Base-by-base conservation (phyloP, 2,113 vertebrate genomes). In the Cynopterus brachyotis region DNA sequence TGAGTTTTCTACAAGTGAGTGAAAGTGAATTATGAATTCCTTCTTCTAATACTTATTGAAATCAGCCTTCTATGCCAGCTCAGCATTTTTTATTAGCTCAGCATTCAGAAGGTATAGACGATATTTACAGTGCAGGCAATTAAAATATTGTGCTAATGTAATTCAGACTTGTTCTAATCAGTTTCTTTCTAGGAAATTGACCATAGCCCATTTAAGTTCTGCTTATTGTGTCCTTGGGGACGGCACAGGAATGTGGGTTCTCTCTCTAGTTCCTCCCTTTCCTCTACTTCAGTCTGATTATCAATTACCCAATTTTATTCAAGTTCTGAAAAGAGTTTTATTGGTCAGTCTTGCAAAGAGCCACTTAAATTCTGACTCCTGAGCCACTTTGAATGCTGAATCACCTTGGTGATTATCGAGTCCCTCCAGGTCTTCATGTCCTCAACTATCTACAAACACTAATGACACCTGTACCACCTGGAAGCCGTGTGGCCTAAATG, bases 381-480 rank as follows among this genome's bases (percentile, higher is more conserved):
- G 35, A 92, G 42, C 11, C 17, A 86, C 62, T 90, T n/a, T 89
- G 85, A 92, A 72, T 76, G 57, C 47, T 70, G 50, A 53, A 53
- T 82, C 37, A 72, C 11, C 15, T 82, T 67, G 5, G 28, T 17
- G 35, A 69, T 60, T 83, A 64, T 11, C 37, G 42, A 45, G 37
- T 60, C 37, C 64, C 17, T 90, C 45, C 30, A 30, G 24, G 35
- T 45, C 59, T 85, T 95, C 13, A 45, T 26, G 35, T 79, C 35
- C 62, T 80, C 62, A 53, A 4, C 28, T 66, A n/a, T 16, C 26
- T 32, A 45, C 19, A 42, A 42, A 83, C 89, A 73, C n/a, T 60
- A 60, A 80, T 22, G 67, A 2, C 12, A n/a, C 45, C 17, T 53
- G 1, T 35, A 6, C 79, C n/a, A 73, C 22, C 13, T 8, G 64